Base-by-base conservation (phyloP, 2,888 invertebrate species). In the Argyresthia goedartella region DNA sequence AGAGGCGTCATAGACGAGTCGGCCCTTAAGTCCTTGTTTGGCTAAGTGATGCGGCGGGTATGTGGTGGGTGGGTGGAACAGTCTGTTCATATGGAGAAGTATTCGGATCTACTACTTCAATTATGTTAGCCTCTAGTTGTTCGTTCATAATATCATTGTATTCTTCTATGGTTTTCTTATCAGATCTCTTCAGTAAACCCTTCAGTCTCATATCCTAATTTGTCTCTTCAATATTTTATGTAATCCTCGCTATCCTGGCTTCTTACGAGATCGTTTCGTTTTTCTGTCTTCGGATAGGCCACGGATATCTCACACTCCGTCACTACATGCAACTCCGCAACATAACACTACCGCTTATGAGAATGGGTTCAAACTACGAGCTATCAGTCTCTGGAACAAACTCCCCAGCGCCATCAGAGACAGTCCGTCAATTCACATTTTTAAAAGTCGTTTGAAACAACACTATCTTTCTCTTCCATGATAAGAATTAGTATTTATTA, bases 171-270 rank as follows among this genome's bases (percentile, higher is more conserved):
- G 36, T 36, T 10, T 7, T 39, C 39, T 43, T 8, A 42, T 55
- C 52, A 33, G 53, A 33, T 45, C 54, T 43, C 13, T 53, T 53
- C 2, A 57, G 3, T 9, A 58, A 34, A 48, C 54, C 41, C 7
- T 25, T 50, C 11, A 60, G 41, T 11, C 57, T 45, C 8, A 56
- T 57, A 14, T n/a, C n/a, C n/a, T n/a, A n/a, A n/a, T n/a, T 25
- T 51, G 8, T 56, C 56, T 11, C 56, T 14, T 10, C 57, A 56
- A 48, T 50, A 57, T 42, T 60, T 57, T 8, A 46, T 49, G 53
- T 50, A 60, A 13, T 6, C 51, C 36, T 8, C 55, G 57, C 10
- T 8, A 49, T 50, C 56, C 57, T 56, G 0, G 59, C 56, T 3
- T 54, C 16, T 45, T 59, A 59, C n/a, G n/a, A n/a, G n/a, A n/a